Percentiles rank a stretch among this genome's conserved stretches.
Evolutionary conservation across 2,113 vertebrate genomes (phyloP).

Genomic region (Elachura formosa): DNA sequence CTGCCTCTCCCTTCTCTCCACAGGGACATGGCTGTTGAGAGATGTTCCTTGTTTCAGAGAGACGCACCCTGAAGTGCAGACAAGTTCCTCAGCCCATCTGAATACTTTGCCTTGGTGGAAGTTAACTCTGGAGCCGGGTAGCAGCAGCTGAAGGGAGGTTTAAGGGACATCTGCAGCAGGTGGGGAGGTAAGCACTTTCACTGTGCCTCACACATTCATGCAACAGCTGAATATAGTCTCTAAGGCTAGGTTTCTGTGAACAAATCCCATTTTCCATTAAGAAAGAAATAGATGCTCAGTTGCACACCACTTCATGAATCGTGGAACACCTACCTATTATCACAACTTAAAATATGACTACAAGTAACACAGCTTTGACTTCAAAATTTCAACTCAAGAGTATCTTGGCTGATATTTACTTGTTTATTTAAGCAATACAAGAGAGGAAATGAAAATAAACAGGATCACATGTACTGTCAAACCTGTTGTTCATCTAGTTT

Average conservation of each 20-base stretch:
- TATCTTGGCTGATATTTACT: not conserved
- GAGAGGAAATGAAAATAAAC: not conserved
- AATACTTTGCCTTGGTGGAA: not conserved
- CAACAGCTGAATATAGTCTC: not conserved
- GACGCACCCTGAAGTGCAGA: fast-evolving
- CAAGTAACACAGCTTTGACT: not conserved
- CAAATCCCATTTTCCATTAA: not conserved
- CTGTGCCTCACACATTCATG: fast-evolving
- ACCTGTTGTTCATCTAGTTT: not conserved
- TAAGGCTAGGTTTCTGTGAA: not conserved
- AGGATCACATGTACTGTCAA: not conserved
- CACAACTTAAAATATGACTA: not conserved
- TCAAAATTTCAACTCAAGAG: not conserved
- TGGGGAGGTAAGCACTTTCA: not conserved
- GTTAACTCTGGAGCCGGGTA: not conserved
- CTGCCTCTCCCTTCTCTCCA: not conserved
- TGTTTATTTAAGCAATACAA: not conserved
- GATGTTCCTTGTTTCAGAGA: not conserved
- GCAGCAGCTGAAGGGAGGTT: not conserved
- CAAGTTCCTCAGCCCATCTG: not conserved
- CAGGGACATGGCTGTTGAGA: not conserved
- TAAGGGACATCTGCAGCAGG: not conserved
- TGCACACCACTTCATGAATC: not conserved
- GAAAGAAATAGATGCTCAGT: not conserved
- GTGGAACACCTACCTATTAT: not conserved